Evolutionary conservation across 2,888 invertebrate genomes (phyloP), one percentile per base, ranked within the genome.

Genomic region (Sialis fuliginosa): DNA sequence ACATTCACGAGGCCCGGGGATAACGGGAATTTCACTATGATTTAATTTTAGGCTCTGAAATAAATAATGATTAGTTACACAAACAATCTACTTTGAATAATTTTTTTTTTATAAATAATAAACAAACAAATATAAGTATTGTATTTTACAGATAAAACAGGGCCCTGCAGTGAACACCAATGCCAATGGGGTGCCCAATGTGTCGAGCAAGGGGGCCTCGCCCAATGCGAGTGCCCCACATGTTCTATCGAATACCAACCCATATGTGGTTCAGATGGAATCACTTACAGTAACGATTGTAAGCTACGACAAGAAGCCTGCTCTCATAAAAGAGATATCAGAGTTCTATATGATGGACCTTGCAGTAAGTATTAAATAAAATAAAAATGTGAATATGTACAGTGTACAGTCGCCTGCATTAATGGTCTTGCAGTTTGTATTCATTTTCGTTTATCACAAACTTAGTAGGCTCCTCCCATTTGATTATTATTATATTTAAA

Each of bases 241-340:
- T 88, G 87, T 62, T 79, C 86, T 47, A 79, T 81, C 54, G 86
- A 88, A 68, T 87, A 86, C 64, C 80, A 81, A 53, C 87, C 87
- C 10, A 85, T 87, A 39, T 88, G 87, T 62, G 87, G 86, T 52
- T 79, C 81, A 46, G 85, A 86, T 64, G 85, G 85, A 54, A 81
- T 84, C 60, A 81, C 82, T 48, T 89, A 79, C 71, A 81, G 81
- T 52, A 88, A 88, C 69, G 77, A 82, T 56, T 89, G 88, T 68
- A 82, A 83, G 64, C 75, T 89, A 55, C 77, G 81, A 59, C 70
- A 81, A 48, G 83, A 87, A 61, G 80, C 84, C 10, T 89, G 89
- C 64, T 75, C 80, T 50, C 79, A 80, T 56, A 73, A 79, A 45
- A 72, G 79, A 22, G 76, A 80, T 60, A 82, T 90, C 54, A 73